Evolutionary conservation across 2,888 invertebrate species (phyloP).

Genomic region (Troides helena): DNA sequence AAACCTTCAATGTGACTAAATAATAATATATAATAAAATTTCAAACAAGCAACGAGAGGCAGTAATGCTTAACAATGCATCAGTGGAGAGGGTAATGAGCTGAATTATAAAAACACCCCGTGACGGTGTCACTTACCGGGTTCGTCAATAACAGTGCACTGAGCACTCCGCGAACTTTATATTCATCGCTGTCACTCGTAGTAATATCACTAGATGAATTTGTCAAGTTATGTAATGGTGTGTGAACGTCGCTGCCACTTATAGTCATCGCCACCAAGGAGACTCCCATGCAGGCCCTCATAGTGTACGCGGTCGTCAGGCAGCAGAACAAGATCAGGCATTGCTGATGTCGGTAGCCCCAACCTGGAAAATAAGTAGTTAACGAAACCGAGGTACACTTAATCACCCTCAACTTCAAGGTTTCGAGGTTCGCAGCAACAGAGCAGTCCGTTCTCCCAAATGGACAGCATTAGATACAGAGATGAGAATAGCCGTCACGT

Average conservation of each 20-base stretch:
- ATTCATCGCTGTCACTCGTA: constrained; percentile 25
- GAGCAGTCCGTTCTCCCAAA: too few relatives aligned
- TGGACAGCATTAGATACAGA: too few relatives aligned
- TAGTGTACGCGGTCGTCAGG: constrained; percentile 80
- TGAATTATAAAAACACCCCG: too few relatives aligned
- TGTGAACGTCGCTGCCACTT: constrained; percentile 23
- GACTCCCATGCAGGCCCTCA: constrained; percentile 83
- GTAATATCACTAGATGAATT: neutral
- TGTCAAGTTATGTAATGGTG: constrained; percentile 6
- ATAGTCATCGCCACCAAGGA: constrained; percentile 83
- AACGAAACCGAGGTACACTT: too few relatives aligned
- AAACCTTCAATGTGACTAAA: too few relatives aligned
- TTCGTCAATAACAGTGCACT: constrained; percentile 41
- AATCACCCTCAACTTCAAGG: too few relatives aligned
- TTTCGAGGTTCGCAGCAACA: too few relatives aligned
- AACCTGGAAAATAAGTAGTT: constrained; percentile 37
- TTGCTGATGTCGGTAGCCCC: constrained; percentile 80
- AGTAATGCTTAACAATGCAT: too few relatives aligned
- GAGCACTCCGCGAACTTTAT: constrained; percentile 40
- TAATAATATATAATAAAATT: too few relatives aligned
- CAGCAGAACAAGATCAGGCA: constrained; percentile 79
- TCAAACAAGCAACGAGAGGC: too few relatives aligned
- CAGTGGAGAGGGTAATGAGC: too few relatives aligned
- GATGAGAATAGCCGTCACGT: too few relatives aligned
- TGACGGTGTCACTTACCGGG: constrained; percentile 40